A percentile compares a stretch with the other conserved stretches of the same genome.
phyloP scores from a whole-genome alignment of 2,113 vertebrate species.

The Dasyornis broadbenti region DNA sequence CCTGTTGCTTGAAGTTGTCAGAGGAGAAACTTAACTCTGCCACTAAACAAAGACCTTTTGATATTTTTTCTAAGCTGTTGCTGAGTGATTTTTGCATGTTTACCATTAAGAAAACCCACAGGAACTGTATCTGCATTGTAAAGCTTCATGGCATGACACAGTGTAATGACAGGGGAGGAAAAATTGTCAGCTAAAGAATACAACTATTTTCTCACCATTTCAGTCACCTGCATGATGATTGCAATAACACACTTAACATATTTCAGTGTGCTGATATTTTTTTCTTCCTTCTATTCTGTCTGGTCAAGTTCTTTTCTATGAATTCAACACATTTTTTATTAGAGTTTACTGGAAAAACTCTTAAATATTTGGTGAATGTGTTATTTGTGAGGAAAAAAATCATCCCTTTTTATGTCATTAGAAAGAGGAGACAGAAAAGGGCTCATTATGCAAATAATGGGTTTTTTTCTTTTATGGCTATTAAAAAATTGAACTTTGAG shows the following conservation, averaged over 20 bases:
- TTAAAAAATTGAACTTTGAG: neutral
- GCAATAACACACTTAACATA: neutral
- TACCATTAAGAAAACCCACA: neutral
- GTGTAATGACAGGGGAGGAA: neutral
- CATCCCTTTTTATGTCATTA: neutral
- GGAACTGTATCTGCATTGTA: neutral
- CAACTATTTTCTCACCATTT: neutral
- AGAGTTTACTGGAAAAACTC: neutral
- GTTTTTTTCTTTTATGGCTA: neutral
- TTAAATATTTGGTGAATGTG: neutral
- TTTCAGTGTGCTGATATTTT: neutral
- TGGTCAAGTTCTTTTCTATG: neutral
- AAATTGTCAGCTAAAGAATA: neutral
- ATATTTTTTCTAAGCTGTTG: constrained; percentile 30
- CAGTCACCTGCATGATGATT: neutral
- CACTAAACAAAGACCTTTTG: constrained; percentile 54
- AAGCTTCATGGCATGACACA: neutral
- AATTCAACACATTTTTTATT: neutral
- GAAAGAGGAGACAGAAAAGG: neutral
- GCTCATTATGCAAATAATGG: neutral
- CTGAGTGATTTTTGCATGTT: constrained; percentile 31
- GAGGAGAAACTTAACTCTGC: constrained; percentile 46
- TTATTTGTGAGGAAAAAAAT: neutral
- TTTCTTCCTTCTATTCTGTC: neutral
- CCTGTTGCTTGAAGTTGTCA: constrained; percentile 56